Base-by-base conservation (phyloP, 2,113 vertebrate genomes). In the Pimephales promelas region DNA sequence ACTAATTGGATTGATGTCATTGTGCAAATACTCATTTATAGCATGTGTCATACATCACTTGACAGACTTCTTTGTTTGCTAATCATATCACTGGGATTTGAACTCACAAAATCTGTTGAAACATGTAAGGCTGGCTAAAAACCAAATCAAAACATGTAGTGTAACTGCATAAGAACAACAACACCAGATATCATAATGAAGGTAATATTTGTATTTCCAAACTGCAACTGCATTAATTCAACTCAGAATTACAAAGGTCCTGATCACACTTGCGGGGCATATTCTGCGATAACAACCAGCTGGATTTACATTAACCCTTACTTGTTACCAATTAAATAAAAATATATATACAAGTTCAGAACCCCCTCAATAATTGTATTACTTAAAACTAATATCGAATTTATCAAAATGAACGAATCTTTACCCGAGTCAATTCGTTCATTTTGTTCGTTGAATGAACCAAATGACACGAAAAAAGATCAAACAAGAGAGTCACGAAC, bases 41-140 rank as follows among this genome's bases (percentile, higher is more conserved):
- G 40, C 40, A 71, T 71, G 10, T 36, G 45, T 71, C 68, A 24
- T 43, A 45, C 36, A 45, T 71, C 11, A 71, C 68, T 71, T 71
- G 36, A 45, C 68, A 71, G 22, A 24, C 36, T 71, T 71, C 11
- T 22, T 24, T 71, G 40, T 24, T 71, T 45, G 68, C 22, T 71
- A 40, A 71, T 71, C 11, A 5, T 71, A 71, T 71, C 68, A 14
- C 22, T 71, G 68, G 40, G 10, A 71, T 45, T 40, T 40, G 40
- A 36, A 68, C 4, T 68, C n/a, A 71, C 22, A 6, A 71, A 36
- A 36, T 71, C 36, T 71, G 68, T 43, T 45, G 68, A 40, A 45
- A 71, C 28, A 40, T 70, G 66, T 13, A 24, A 71, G 40, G 11
- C 22, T 71, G 20, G 20, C 11, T 24, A n/a, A 71, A 24, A 24